Evolutionary conservation across 2,113 vertebrate genomes (phyloP).

Genomic region (Nestor notabilis): DNA sequence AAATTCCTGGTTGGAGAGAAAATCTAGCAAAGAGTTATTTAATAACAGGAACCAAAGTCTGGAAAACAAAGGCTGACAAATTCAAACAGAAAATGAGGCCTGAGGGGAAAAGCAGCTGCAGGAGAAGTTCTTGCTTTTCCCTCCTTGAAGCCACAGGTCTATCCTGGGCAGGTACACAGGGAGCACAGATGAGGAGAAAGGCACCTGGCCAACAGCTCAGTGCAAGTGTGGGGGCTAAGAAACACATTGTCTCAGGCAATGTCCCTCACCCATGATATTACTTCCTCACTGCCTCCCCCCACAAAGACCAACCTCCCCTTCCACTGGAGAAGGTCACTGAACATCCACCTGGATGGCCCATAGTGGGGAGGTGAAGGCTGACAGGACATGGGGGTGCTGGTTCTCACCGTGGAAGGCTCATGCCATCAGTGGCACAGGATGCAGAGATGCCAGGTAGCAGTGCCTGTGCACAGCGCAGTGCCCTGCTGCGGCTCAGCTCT

Average conservation of each 20-base stretch:
- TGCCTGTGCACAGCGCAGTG: accelerated
- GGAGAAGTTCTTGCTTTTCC: background rate
- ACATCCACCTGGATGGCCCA: background rate
- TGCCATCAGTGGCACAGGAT: accelerated
- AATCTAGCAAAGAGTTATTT: background rate
- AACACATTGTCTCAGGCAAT: background rate
- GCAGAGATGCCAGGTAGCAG: background rate
- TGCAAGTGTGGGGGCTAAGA: background rate
- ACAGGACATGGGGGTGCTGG: accelerated
- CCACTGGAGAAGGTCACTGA: background rate
- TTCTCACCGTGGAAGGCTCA: background rate
- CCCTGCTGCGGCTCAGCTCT: background rate
- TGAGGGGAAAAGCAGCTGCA: background rate
- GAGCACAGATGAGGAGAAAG: background rate
- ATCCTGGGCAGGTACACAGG: background rate
- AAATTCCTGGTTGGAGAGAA: background rate
- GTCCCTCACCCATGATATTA: background rate
- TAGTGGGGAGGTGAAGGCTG: background rate
- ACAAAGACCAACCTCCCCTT: background rate
- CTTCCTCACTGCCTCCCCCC: background rate
- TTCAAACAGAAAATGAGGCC: background rate
- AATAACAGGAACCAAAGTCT: background rate
- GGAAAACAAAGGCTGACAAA: background rate
- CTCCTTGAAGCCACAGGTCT: background rate
- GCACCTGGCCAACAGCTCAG: background rate